Conservation (phyloP, 2,797 vertebrate genomes). For the Xyrichtys novacula region DNA sequence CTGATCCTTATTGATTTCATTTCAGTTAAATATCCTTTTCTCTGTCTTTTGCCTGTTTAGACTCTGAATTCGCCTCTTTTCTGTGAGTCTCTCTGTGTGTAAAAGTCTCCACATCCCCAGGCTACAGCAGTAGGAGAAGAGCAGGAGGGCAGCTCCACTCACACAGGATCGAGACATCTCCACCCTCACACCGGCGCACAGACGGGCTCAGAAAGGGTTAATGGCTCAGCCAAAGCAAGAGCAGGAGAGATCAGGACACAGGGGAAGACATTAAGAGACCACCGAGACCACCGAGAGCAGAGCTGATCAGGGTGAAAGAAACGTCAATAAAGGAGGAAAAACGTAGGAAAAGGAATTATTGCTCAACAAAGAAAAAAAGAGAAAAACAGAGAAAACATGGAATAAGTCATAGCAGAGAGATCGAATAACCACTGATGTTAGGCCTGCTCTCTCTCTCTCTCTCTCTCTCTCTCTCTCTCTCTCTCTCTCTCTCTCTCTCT, state of each 20-base stretch:
- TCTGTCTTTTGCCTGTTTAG: conserved; percentile 3
- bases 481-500: no score
- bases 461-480: no score
- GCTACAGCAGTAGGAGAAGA: conserved; percentile 69
- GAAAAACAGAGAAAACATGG: no score
- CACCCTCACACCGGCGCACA: conserved; percentile 35
- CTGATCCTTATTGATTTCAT: no score
- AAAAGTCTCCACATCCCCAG: conserved; percentile 52
- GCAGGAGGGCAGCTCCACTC: conserved; percentile 53
- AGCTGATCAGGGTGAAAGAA: conserved; percentile 30
- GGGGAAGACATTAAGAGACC: conserved; percentile 45
- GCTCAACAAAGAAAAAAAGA: background rate
- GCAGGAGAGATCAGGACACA: conserved; percentile 38
- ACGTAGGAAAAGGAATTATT: conserved; percentile 12
- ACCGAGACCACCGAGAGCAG: conserved; percentile 7
- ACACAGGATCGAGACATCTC: conserved; percentile 49
- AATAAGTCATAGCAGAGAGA: no score
- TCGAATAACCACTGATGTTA: no score
- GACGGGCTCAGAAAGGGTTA: conserved; percentile 51
- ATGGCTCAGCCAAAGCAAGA: conserved; percentile 33
- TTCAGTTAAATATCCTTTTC: background rate
- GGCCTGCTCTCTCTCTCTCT: no score
- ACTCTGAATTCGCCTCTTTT: conserved; percentile 52
- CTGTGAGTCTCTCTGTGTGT: conserved; percentile 41
- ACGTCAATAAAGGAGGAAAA: conserved; percentile 28